These are phyloP conservation scores for Uria lomvia DNA, from an alignment of 2,113 vertebrate genomes.

Conservation along the genomic window DNA sequence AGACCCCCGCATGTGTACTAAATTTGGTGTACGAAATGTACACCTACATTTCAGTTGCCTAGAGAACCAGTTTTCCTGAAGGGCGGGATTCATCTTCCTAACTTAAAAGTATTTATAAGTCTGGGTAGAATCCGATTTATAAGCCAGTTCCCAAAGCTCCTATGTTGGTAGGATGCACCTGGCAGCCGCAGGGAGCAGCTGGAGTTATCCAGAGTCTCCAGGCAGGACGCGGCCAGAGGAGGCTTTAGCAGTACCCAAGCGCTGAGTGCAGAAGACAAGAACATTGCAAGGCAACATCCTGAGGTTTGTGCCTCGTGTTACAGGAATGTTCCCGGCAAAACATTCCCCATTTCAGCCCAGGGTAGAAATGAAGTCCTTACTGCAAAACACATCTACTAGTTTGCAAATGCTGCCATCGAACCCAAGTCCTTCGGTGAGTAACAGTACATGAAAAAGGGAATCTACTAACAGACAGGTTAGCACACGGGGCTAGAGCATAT, in stretches of 20 bases:
- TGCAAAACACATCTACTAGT: background rate
- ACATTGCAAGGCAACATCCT: background rate
- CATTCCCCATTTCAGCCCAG: background rate
- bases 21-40: background rate
- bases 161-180: background rate
- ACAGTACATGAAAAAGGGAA: background rate
- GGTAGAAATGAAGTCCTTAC: background rate
- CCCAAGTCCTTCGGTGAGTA: background rate
- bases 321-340: background rate
- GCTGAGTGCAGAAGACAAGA: background rate
- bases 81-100: background rate
- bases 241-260: background rate
- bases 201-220: fast-evolving
- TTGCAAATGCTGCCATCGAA: background rate
- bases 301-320: background rate
- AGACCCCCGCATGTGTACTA: fast-evolving
- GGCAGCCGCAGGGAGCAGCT: background rate
- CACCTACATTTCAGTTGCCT: background rate
- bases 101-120: background rate
- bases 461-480: background rate
- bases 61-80: background rate
- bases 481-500: background rate
- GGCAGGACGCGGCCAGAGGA: background rate
- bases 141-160: background rate
- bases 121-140: background rate